Conservation (phyloP, 2,113 vertebrate genomes). For the Paedocypris sp. region DNA sequence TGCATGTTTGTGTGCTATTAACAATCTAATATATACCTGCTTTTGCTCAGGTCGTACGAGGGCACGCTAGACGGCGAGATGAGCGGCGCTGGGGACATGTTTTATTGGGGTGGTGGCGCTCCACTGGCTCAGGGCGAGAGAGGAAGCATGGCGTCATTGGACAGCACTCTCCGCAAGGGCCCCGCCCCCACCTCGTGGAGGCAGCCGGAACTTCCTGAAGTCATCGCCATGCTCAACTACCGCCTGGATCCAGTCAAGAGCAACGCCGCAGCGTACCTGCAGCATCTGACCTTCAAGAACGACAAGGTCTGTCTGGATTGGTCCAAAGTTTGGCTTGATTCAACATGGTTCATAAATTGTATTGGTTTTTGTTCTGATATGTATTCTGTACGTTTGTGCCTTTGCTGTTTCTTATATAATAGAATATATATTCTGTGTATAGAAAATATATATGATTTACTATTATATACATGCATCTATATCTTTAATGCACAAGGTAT, state of each 20-base stretch:
- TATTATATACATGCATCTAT: too few relatives aligned
- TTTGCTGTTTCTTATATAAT: too few relatives aligned
- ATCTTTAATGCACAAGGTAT: too few relatives aligned
- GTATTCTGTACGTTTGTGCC: too few relatives aligned
- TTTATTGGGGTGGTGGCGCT: constrained; percentile 70
- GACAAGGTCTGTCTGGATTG: constrained; percentile 64
- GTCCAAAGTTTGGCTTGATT: too few relatives aligned
- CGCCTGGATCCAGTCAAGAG: constrained; percentile 83
- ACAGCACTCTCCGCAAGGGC: constrained; percentile 80
- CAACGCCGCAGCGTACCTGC: constrained; percentile 88
- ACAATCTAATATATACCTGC: neutral
- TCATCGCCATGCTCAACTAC: constrained; percentile 91
- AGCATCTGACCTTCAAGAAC: constrained; percentile 89
- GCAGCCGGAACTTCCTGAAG: constrained; percentile 88
- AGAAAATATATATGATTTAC: too few relatives aligned
- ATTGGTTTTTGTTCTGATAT: too few relatives aligned
- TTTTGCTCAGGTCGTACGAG: constrained; percentile 75
- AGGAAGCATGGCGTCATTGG: constrained; percentile 86
- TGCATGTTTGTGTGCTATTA: neutral
- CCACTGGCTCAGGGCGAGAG: constrained; percentile 81
- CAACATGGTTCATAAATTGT: too few relatives aligned
- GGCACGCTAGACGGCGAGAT: constrained; percentile 82
- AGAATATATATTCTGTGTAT: too few relatives aligned
- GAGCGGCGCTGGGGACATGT: constrained; percentile 66
- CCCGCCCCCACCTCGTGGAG: constrained; percentile 66